A percentile compares a stretch with the other conserved stretches of the same genome.
Evolutionary conservation across 2,888 invertebrate genomes (phyloP).

Genomic region (Caenorhabditis sinica): DNA sequence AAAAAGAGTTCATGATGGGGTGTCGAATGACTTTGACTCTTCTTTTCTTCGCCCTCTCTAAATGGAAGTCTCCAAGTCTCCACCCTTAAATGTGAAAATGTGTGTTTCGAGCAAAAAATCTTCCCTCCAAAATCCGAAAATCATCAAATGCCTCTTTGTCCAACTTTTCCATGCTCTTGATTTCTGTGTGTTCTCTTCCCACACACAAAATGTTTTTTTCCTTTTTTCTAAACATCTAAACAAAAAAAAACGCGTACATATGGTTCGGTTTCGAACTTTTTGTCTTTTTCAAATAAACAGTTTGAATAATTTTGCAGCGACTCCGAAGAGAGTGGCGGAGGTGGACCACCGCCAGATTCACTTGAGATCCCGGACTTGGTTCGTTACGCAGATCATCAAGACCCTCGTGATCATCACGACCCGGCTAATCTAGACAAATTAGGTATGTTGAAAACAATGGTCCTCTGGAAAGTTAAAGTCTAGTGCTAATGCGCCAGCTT

Average conservation of each 20-base stretch:
- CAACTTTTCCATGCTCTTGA: constrained; percentile 62
- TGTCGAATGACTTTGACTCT: constrained; percentile 45
- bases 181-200: constrained; percentile 61
- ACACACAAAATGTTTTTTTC: constrained; percentile 46
- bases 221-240: constrained; percentile 48
- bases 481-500: too few species aligned
- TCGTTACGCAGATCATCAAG: constrained; percentile 62
- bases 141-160: constrained; percentile 63
- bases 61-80: constrained; percentile 16
- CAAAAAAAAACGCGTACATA: constrained; percentile 42
- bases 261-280: constrained; percentile 36
- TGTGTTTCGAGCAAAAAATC: constrained; percentile 41
- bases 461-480: neutral
- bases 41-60: constrained; percentile 14
- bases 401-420: constrained; percentile 56
- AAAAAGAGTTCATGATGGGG: constrained; percentile 50
- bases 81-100: constrained; percentile 45
- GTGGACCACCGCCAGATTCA: constrained; percentile 61
- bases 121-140: constrained; percentile 60
- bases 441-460: constrained; percentile 21
- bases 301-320: constrained; percentile 54
- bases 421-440: constrained; percentile 58
- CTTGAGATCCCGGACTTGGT: constrained; percentile 65
- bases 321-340: constrained; percentile 69
- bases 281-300: neutral